phyloP scores from a whole-genome alignment of 2,888 invertebrate species.

The Leptura quadrifasciata region DNA sequence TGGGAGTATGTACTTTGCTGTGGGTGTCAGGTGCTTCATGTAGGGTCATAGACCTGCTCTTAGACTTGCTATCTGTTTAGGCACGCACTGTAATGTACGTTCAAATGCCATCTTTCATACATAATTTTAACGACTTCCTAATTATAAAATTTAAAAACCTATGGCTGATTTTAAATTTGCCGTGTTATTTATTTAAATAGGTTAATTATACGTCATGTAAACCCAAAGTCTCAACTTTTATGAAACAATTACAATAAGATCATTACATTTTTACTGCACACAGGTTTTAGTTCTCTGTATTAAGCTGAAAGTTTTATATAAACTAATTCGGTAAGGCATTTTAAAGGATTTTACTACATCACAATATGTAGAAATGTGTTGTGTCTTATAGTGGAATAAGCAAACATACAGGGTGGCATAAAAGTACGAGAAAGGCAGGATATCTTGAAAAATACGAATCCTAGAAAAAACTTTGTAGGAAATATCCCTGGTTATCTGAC shows the following conservation, averaged over 20 bases:
- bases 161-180: slow-evolving; percentile 13
- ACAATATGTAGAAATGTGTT: too few species aligned
- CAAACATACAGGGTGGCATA: too few species aligned
- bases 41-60: slow-evolving; percentile 70
- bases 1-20: slow-evolving; percentile 63
- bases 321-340: too few species aligned
- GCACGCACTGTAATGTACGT: slow-evolving; percentile 62
- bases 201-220: not conserved
- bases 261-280: too few species aligned
- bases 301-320: too few species aligned
- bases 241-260: not conserved
- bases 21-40: slow-evolving; percentile 73
- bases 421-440: too few species aligned
- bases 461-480: too few species aligned
- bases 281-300: too few species aligned
- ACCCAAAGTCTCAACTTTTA: not conserved
- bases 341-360: too few species aligned
- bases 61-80: slow-evolving; percentile 54
- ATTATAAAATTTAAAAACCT: slow-evolving; percentile 47
- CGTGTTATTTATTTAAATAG: slow-evolving; percentile 18
- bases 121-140: slow-evolving; percentile 61
- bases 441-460: too few species aligned
- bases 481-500: too few species aligned
- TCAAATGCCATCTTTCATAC: slow-evolving; percentile 57
- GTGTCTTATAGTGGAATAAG: too few species aligned